phyloP scores from a whole-genome alignment of 2,113 vertebrate genomes.

The Atrichornis clamosus region DNA sequence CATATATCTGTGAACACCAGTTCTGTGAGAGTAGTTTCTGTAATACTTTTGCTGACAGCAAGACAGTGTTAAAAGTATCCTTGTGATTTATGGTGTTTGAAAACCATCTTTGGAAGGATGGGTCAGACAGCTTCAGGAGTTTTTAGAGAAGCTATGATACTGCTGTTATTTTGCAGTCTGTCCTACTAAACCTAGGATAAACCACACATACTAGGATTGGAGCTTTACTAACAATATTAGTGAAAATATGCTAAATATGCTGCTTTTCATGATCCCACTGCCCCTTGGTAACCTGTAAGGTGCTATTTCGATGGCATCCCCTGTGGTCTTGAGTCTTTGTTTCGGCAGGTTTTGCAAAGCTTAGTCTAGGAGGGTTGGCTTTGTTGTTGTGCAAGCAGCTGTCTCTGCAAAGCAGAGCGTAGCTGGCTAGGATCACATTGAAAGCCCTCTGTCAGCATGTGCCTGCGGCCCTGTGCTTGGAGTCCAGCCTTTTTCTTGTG shows the following conservation, averaged over 20 bases:
- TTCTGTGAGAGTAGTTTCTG: background rate
- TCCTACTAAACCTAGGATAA: background rate
- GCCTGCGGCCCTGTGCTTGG: background rate
- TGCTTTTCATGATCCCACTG: background rate
- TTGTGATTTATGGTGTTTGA: background rate
- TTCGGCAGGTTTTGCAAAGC: fast-evolving
- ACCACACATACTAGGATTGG: background rate
- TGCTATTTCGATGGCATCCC: background rate
- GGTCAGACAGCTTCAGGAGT: background rate
- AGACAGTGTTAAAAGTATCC: background rate
- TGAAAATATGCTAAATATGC: background rate
- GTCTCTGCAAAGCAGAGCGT: fast-evolving
- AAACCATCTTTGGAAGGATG: background rate
- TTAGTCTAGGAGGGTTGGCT: background rate
- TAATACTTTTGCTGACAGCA: background rate
- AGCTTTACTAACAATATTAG: background rate
- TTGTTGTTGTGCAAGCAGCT: background rate
- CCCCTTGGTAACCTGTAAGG: background rate
- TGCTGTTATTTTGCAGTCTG: background rate
- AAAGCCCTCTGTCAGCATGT: background rate
- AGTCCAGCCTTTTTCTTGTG: background rate
- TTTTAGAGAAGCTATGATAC: background rate
- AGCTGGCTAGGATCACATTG: background rate
- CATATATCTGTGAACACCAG: background rate
- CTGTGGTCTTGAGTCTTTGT: background rate